phyloP scores from a whole-genome alignment of 2,888 invertebrate genomes.

The Dromius quadrimaculatus region DNA sequence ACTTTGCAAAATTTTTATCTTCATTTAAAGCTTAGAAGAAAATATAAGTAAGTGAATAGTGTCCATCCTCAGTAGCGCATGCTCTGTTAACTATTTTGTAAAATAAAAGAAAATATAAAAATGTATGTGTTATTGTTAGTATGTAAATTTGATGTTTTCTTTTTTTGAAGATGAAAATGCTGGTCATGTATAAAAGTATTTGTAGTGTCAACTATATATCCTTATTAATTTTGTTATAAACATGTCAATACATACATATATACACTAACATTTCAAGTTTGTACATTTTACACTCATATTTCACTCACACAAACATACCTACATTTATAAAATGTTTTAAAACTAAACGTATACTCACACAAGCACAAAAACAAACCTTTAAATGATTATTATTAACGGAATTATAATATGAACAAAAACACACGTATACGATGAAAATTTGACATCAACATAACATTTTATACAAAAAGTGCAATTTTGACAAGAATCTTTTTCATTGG shows the following conservation, averaged over 20 bases:
- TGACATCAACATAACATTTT: conserved; percentile 4
- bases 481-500: conserved; percentile 2
- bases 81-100: too few species aligned
- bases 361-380: background rate
- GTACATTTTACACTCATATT: background rate
- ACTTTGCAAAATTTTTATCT: background rate
- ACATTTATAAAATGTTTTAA: too few species aligned
- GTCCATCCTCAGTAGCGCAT: too few species aligned
- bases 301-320: background rate
- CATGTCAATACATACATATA: conserved; percentile 20
- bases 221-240: conserved; percentile 31
- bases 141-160: background rate
- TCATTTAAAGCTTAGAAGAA: too few species aligned
- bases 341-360: background rate
- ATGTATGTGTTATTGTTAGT: too few species aligned
- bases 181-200: background rate
- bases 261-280: background rate
- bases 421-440: conserved; percentile 30
- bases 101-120: too few species aligned
- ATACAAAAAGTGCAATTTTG: conserved; percentile 5
- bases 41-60: too few species aligned
- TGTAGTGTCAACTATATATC: conserved; percentile 18
- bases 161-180: background rate
- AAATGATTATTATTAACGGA: background rate
- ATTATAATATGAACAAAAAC: background rate